phyloP scores from a whole-genome alignment of 1,140 invertebrate species.

The Chironomus tepperi region DNA sequence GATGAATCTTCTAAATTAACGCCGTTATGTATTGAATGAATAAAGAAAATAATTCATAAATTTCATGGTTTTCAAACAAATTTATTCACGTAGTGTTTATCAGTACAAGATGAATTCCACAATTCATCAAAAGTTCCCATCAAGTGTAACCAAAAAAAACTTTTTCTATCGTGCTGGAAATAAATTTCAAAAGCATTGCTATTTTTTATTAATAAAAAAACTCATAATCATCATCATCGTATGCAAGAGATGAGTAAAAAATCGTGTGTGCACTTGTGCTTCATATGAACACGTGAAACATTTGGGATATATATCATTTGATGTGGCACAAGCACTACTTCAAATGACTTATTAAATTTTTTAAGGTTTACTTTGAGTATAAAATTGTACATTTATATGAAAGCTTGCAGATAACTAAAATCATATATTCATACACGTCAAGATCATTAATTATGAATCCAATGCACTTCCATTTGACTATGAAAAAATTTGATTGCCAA shows the following conservation, averaged over 20 bases:
- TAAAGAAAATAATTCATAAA: no score
- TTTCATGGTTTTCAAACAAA: no score
- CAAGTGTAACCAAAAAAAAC: no score
- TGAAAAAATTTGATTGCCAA: no score
- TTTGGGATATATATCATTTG: neutral
- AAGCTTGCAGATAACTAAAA: neutral
- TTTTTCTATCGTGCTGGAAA: neutral
- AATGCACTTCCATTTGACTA: no score
- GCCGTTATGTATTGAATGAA: no score
- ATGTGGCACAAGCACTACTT: neutral
- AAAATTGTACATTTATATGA: neutral
- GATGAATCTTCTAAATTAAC: no score
- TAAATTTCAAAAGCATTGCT: neutral
- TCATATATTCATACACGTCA: neutral
- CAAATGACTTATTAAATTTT: neutral
- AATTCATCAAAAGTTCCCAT: no score
- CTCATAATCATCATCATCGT: neutral
- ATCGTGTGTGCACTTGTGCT: neutral
- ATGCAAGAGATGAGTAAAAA: neutral
- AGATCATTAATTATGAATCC: conserved; percentile 12
- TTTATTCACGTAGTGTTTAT: no score
- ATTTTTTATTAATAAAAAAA: neutral
- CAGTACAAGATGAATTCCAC: no score
- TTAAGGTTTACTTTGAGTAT: neutral
- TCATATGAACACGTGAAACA: neutral